A percentile compares a stretch with the other conserved stretches of the same genome.
Conservation (phyloP, 92 coral and sea anemone species). For the Bergia puertoricense region DNA sequence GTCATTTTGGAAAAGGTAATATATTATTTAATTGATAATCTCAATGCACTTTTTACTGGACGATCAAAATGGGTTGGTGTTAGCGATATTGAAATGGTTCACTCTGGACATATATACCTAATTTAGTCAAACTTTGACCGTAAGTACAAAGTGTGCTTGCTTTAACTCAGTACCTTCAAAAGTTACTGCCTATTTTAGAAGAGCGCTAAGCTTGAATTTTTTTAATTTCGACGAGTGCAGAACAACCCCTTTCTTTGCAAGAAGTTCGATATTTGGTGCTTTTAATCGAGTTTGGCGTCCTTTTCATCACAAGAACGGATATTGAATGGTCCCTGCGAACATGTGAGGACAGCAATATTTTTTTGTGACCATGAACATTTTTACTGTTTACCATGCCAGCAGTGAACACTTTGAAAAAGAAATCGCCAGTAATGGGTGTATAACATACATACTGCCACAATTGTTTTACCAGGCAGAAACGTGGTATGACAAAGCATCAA, state of each 20-base stretch:
- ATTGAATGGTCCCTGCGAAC: too few species aligned
- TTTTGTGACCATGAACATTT: too few species aligned
- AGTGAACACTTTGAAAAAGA: neutral
- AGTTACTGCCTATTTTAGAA: neutral
- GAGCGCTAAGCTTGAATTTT: neutral
- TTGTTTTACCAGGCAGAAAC: slow-evolving; percentile 70
- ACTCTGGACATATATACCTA: too few species aligned
- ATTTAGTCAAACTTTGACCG: too few species aligned
- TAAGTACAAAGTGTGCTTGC: neutral
- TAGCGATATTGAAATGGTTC: too few species aligned
- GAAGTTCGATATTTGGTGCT: too few species aligned
- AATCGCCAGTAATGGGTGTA: neutral
- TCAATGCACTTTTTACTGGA: neutral
- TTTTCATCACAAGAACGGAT: too few species aligned
- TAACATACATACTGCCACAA: neutral
- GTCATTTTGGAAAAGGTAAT: slow-evolving; percentile 71
- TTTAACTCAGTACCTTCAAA: neutral
- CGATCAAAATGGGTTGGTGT: too few species aligned
- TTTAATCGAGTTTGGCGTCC: too few species aligned
- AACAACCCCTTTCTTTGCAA: too few species aligned
- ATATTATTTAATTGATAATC: neutral
- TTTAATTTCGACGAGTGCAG: neutral
- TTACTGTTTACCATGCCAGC: neutral
- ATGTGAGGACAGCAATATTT: too few species aligned
- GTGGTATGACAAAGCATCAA: slow-evolving; percentile 79